Evolutionary conservation across 1,140 invertebrate species (phyloP).

Genomic region (Aphelenchoides fujianensis): DNA sequence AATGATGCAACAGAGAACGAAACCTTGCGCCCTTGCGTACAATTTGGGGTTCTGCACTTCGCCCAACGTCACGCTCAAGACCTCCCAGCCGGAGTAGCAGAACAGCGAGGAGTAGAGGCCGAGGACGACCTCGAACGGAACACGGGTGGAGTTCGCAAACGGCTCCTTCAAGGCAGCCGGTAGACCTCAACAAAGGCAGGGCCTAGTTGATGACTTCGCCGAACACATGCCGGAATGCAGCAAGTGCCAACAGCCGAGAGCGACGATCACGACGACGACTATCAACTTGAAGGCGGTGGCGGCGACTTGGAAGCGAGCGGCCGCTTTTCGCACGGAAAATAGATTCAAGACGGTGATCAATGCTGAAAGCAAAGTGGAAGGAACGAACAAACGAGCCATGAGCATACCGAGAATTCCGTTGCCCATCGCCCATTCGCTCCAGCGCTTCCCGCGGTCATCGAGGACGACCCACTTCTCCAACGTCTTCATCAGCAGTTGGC

Average conservation of each 20-base stretch:
- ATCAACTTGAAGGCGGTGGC: slow-evolving; percentile 19
- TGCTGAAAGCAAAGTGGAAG: not conserved
- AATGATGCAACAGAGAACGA: too few species aligned
- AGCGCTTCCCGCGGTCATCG: not conserved
- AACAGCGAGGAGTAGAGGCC: slow-evolving; percentile 28
- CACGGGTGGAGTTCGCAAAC: slow-evolving; percentile 18
- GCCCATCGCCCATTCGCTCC: not conserved
- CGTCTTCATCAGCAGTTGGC: slow-evolving; percentile 10
- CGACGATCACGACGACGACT: slow-evolving; percentile 22
- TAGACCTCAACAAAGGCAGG: slow-evolving; percentile 16
- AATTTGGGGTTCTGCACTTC: slow-evolving; percentile 23
- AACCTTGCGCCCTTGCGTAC: not conserved
- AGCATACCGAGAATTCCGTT: not conserved
- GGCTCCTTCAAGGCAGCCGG: slow-evolving; percentile 6
- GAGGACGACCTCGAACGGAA: slow-evolving; percentile 26
- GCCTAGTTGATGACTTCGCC: too few species aligned
- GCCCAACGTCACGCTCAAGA: slow-evolving; percentile 20
- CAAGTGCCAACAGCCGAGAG: not conserved
- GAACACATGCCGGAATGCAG: not conserved
- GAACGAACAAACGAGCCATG: not conserved
- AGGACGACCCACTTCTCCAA: not conserved
- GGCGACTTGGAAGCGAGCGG: slow-evolving; percentile 26
- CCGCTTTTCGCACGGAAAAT: slow-evolving; percentile 18
- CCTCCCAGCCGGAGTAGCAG: slow-evolving; percentile 26
- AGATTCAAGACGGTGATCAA: slow-evolving; percentile 12